phyloP scores from a whole-genome alignment of 92 coral and sea anemone genomes.

The Porites cylindrica region DNA sequence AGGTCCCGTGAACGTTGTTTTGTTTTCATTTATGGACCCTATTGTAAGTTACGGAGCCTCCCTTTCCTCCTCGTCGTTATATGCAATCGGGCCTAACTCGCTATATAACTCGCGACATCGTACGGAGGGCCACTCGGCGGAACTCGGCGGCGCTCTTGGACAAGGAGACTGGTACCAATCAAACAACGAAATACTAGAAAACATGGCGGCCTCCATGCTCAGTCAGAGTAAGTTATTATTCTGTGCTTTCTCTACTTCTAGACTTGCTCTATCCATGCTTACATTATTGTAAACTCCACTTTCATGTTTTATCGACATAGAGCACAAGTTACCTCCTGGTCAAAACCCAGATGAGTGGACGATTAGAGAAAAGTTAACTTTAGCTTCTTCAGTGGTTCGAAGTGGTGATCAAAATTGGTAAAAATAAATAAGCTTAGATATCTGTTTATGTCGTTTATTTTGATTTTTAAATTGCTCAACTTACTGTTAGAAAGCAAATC shows the following conservation, averaged over 20 bases:
- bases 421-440: background rate
- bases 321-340: slow-evolving; percentile 70
- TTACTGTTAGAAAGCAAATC: too few relatives aligned
- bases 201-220: slow-evolving; percentile 87
- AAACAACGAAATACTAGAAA: slow-evolving; percentile 5
- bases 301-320: slow-evolving; percentile 24
- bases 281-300: background rate
- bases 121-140: too few relatives aligned
- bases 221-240: slow-evolving; percentile 63
- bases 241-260: background rate
- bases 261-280: background rate
- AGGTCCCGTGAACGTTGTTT: too few relatives aligned
- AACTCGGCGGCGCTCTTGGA: background rate
- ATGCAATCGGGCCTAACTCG: too few relatives aligned
- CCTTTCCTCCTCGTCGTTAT: too few relatives aligned
- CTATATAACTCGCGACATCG: too few relatives aligned
- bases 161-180: background rate
- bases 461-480: too few relatives aligned
- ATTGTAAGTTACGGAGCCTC: too few relatives aligned
- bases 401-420: slow-evolving; percentile 99
- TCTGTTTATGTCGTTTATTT: too few relatives aligned
- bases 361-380: slow-evolving; percentile 84
- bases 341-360: slow-evolving; percentile 94
- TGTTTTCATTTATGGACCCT: too few relatives aligned
- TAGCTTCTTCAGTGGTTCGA: slow-evolving; percentile 94